Evolutionary conservation across 1,140 invertebrate species (phyloP), one percentile per base, ranked within the genome.

Genomic region (Heliconius melpomene): DNA sequence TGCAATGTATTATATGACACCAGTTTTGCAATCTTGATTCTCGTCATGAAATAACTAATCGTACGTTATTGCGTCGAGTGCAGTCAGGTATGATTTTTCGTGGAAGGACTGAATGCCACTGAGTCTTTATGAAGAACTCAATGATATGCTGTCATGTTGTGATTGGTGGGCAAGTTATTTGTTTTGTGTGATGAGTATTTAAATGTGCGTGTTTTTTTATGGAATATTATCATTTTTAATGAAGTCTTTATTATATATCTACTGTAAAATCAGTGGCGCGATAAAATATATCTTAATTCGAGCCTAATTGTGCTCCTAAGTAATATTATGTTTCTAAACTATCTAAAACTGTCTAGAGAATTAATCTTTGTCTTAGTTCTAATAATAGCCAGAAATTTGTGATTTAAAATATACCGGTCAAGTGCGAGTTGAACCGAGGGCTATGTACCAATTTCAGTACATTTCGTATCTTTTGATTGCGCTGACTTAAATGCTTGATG

Each of bases 41-140:
- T 66, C 60, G 60, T 29, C 60, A 66, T 29, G 60, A 66, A 66
- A 66, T 66, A 66, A 66, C 60, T 66, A 66, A 66, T 66, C 60
- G 60, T 29, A 29, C 60, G 60, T 66, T 66, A 29, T 66, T 66
- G 60, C 60, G 60, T 29, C 60, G 60, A 66, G 60, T 77, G 20
- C 60, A 70, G 36, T 77, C 38, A 77, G 75, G 75, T 77, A 78
- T 29, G 26, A 38, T 29, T 73, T 73, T 57, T 78, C 77, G 52
- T 32, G 71, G 70, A 73, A 73, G 36, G 77, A 78, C 50, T 73
- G 46, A 71, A 72, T 73, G 70, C 32, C 70, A 60, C n/a, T 6
- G 71, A 77, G n/a, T 66, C 50, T 23, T 36, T 70, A 73, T 20
- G 57, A 11, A 77, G 60, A 66, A 29, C 60, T 66, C 23, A 66